Evolutionary conservation across 2,113 vertebrate species (phyloP), one percentile per base, ranked within the genome.

Genomic region (Onychostoma macrolepis): DNA sequence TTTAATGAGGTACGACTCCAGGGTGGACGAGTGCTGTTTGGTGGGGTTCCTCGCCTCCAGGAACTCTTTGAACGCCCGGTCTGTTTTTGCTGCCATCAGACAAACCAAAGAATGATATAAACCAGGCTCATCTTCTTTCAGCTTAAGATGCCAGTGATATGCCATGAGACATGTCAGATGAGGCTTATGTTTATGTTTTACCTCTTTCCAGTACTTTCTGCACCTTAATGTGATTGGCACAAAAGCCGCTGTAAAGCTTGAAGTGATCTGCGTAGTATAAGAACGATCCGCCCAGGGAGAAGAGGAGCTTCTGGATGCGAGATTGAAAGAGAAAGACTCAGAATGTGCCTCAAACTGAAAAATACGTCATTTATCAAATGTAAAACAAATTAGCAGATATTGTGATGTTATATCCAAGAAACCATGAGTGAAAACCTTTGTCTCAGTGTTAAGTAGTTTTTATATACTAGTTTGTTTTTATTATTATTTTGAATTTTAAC

Each of bases 1-100:
- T 93, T 99, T 99, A 91, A 99, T 99, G 90, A 99, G 97, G 92
- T 96, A 99, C 0, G 98, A 99, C 94, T 99, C 98, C 92, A 99
- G 92, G 0, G 97, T 98, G 17, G 96, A 96, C 0, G 97, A 97
- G 85, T 99, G 98, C 93, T 99, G 98, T 90, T 98, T 98, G 82
- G 96, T 97, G 11, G 97, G 97, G 86, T 99, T 99, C 84, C 95
- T 96, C 10, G 96, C 92, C 2, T 97, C 97, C 92, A 99, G 93
- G 89, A 99, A 99, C 33, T 95, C 94, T 91, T 96, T 98, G 90
- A 99, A 99, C 41, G 96, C 95, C 74, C 91, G 89, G 33, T 99
- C 97, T 0, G 97, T 99, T 94, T 97, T 98, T 4, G 97, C 98
- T 96, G 91, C 19, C 11, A 33, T 75, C 4, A 79, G 48, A 30